Evolutionary conservation across 2,888 invertebrate species (phyloP), one percentile per base, ranked within the genome.

Genomic region (Tanytarsus gracilentus): DNA sequence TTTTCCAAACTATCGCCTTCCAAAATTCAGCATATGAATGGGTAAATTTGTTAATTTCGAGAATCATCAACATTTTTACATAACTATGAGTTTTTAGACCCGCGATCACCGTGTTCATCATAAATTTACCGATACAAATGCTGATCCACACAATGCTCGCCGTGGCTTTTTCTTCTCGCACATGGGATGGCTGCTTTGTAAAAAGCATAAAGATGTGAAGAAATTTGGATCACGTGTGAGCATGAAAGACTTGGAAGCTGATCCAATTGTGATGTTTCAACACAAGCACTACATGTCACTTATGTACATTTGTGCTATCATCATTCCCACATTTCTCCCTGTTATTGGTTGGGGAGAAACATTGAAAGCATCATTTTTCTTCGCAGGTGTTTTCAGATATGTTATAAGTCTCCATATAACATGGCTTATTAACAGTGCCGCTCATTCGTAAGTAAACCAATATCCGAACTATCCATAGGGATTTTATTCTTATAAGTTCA

Each of bases 21-120:
- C 83, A 92, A 80, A 92, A 93, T 72, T 85, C 86, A 69, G 83
- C 93, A 62, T 87, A 85, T 70, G 90, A 92, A 69, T 94, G 93
- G n/a, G n/a, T n/a, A n/a, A n/a, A n/a, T n/a, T n/a, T n/a, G n/a
- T n/a, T n/a, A n/a, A n/a, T n/a, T n/a, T n/a, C n/a, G n/a, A n/a
- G n/a, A n/a, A n/a, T n/a, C n/a, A n/a, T n/a, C n/a, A n/a, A n/a
- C n/a, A n/a, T n/a, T n/a, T n/a, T n/a, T n/a, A n/a, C n/a, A n/a
- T n/a, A n/a, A n/a, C n/a, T n/a, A n/a, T n/a, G n/a, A n/a, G n/a
- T n/a, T n/a, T n/a, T n/a, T n/a, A n/a, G 93, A 80, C 58, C 1
- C 18, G 58, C 2, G 58, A 58, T 14, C 58, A 58, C 18, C 40
- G 58, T 4, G 58, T 58, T 9, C 58, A 58, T 29, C 58, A 58